Conservation (phyloP, 2,113 vertebrate species). For the Agapornis roseicollis region DNA sequence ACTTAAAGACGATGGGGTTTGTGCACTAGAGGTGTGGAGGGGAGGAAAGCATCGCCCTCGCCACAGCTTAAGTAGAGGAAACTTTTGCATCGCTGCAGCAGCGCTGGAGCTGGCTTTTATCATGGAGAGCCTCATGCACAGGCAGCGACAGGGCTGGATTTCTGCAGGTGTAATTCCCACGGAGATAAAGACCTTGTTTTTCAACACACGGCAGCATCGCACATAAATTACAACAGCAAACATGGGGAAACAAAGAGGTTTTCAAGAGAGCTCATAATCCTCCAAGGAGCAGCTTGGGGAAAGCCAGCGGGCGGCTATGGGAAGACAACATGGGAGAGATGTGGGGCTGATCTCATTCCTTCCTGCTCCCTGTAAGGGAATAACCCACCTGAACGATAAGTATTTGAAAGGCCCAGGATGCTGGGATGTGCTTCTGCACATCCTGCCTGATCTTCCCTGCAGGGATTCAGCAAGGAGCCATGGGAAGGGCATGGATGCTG, state of each 20-base stretch:
- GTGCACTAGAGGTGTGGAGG: not conserved
- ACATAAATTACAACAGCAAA: conserved; percentile 40
- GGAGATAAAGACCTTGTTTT: conserved; percentile 46
- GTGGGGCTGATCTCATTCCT: not conserved
- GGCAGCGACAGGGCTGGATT: not conserved
- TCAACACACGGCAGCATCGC: not conserved
- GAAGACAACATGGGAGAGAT: not conserved
- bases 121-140: rapidly evolving
- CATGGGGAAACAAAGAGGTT: conserved; percentile 28
- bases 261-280: not conserved
- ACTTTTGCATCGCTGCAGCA: not conserved
- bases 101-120: not conserved
- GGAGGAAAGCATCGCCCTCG: not conserved
- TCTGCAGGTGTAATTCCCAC: conserved; percentile 52
- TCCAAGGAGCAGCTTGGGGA: not conserved
- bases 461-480: not conserved
- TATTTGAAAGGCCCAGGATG: not conserved
- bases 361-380: not conserved
- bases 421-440: not conserved
- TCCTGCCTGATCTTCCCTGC: not conserved
- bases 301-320: rapidly evolving
- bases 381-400: not conserved
- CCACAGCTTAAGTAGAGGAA: not conserved
- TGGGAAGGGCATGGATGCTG: not conserved
- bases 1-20: not conserved